Evolutionary conservation across 2,888 invertebrate genomes (phyloP).

Genomic region (Drosophila barbarae): DNA sequence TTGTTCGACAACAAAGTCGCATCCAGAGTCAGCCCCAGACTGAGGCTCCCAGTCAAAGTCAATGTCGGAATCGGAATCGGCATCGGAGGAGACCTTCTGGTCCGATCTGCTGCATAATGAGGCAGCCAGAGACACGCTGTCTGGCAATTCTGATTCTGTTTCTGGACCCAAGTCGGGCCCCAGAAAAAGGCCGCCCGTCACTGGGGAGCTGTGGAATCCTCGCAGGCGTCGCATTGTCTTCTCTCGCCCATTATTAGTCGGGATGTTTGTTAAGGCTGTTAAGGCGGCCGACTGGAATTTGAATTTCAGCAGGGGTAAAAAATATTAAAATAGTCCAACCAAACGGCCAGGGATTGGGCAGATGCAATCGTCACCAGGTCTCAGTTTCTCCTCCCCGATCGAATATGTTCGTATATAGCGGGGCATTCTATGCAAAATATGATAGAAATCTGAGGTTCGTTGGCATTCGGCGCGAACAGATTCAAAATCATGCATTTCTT

Average conservation of each 20-base stretch:
- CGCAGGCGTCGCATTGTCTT: constrained; percentile 65
- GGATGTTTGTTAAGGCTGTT: constrained; percentile 67
- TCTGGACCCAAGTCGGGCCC: constrained; percentile 8
- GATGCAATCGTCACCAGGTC: constrained; percentile 19
- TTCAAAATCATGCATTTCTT: constrained; percentile 58
- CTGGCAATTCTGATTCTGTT: constrained; percentile 46
- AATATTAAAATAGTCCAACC: constrained; percentile 67
- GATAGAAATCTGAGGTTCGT: constrained; percentile 59
- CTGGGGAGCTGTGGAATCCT: constrained; percentile 50
- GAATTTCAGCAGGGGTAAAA: constrained; percentile 30
- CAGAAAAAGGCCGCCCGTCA: constrained; percentile 57
- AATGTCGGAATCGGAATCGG: constrained; percentile 22
- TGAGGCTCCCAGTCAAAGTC: constrained; percentile 1
- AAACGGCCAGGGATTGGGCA: constrained; percentile 34
- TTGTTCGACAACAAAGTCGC: constrained; percentile 63
- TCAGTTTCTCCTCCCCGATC: background rate
- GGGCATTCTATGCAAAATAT: constrained; percentile 72
- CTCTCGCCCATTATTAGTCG: constrained; percentile 63
- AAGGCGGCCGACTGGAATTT: constrained; percentile 60
- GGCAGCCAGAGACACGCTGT: constrained; percentile 68
- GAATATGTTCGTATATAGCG: constrained; percentile 19
- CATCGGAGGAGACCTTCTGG: constrained; percentile 25
- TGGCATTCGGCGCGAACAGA: constrained; percentile 61
- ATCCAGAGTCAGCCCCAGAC: constrained; percentile 7
- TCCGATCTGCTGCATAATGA: constrained; percentile 73